These are phyloP conservation scores for Philaenus spumarius DNA, from an alignment of 1,140 invertebrate genomes.

Conservation along the genomic window DNA sequence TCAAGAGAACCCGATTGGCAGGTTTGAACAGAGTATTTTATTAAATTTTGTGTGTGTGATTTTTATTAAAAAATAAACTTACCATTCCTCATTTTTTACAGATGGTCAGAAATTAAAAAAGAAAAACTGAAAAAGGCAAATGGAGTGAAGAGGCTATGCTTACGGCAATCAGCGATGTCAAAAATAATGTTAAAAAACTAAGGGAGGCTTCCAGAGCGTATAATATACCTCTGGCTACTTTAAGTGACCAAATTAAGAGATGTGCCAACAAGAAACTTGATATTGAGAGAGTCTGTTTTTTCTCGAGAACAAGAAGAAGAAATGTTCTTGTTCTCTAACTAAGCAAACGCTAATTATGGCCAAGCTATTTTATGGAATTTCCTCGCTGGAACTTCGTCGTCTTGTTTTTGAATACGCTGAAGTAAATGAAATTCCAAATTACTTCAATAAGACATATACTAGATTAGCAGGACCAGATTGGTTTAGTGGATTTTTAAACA, in stretches of 20 bases:
- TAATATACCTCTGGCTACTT: background rate
- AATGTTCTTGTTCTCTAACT: too few species aligned
- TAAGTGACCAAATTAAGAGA: background rate
- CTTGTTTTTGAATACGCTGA: constrained; percentile 32
- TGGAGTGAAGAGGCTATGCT: too few species aligned
- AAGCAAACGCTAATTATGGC: constrained; percentile 12
- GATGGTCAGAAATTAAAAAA: too few species aligned
- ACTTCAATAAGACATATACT: constrained; percentile 22
- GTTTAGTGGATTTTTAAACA: constrained; percentile 28
- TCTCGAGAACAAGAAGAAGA: constrained; percentile 22
- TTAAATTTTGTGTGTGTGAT: too few species aligned
- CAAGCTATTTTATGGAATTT: constrained; percentile 28
- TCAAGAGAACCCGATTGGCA: too few species aligned
- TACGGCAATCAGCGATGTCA: too few species aligned
- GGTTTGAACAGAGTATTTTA: too few species aligned
- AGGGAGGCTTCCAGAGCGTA: background rate
- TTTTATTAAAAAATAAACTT: too few species aligned
- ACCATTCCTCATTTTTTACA: too few species aligned
- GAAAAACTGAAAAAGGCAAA: too few species aligned
- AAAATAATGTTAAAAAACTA: too few species aligned
- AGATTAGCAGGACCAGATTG: constrained; percentile 28
- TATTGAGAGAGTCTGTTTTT: constrained; percentile 12
- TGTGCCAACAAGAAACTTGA: background rate
- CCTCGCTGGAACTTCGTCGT: constrained; percentile 24
- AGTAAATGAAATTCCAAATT: constrained; percentile 20